These are phyloP conservation scores for Caenorhabditis imperialis DNA, from an alignment of 2,888 invertebrate genomes.

Conservation along the genomic window DNA sequence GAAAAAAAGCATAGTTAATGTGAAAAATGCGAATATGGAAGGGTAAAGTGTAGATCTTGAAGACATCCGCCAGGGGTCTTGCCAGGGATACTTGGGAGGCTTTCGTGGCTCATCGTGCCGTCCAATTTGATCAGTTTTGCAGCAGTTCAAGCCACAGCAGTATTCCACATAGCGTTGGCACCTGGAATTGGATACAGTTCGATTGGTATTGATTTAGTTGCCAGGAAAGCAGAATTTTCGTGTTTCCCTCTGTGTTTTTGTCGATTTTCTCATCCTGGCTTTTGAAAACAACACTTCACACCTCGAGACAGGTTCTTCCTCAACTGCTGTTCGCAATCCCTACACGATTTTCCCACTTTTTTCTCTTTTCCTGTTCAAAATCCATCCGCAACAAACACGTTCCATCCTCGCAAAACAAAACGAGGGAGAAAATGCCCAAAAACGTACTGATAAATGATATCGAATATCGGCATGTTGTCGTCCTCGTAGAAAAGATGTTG, in stretches of 20 bases:
- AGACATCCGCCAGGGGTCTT: constrained; percentile 47
- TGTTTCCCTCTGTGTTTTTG: too few species aligned
- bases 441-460: constrained; percentile 76
- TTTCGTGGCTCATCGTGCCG: constrained; percentile 24
- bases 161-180: constrained; percentile 76
- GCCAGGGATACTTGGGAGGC: constrained; percentile 56
- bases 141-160: constrained; percentile 77
- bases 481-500: constrained; percentile 72
- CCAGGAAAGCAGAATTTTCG: neutral
- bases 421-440: too few species aligned
- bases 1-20: too few species aligned
- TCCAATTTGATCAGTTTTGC: constrained; percentile 62
- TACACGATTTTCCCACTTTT: too few species aligned
- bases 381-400: constrained; percentile 2
- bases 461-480: constrained; percentile 69
- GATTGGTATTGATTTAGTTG: neutral
- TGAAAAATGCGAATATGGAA: constrained; percentile 2
- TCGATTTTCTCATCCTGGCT: constrained; percentile 4
- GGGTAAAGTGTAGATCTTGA: constrained; percentile 9
- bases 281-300: too few species aligned
- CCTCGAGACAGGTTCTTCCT: too few species aligned
- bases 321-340: too few species aligned
- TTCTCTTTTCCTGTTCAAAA: neutral
- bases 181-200: constrained; percentile 54
- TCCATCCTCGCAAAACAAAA: neutral